Evolutionary conservation across 2,797 vertebrate genomes (phyloP), one percentile per base, ranked within the genome.

Genomic region (Falco peregrinus): DNA sequence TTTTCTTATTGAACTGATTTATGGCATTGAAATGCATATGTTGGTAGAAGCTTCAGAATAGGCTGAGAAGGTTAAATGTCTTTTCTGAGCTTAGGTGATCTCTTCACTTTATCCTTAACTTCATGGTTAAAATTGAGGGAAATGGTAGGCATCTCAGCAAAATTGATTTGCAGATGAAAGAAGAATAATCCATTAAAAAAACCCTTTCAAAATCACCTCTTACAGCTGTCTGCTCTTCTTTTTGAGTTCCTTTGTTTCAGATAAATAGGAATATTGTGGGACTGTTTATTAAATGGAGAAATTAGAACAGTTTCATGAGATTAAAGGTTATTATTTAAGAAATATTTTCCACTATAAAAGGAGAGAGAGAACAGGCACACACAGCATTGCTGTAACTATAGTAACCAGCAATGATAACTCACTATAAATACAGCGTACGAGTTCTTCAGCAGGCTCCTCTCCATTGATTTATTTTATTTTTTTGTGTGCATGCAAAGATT

Each of bases 381-480:
- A 53, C 73, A 82, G 88, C 84, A 91, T 91, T 86, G 70, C 93
- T 90, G 95, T 97, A 94, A 54, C 96, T 97, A 96, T 97, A 96
- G 97, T 79, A 97, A 97, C 96, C 88, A 95, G 93, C 93, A 84
- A 43, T 6, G 79, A 93, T 91, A 94, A 96, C 90, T 96, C 88
- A 81, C 91, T 95, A 54, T 95, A 94, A 97, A 95, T 90, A 93
- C 92, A 94, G 61, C 4, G 60, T 59, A 45, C 29, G 74, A 87
- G 84, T 82, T 94, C 84, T 94, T 87, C 87, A 83, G 28, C 88
- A 90, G 80, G 82, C 87, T 89, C 50, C 48, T 63, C 39, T 88
- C 88, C 74, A 71, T 74, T 87, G 93, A 87, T 96, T 95, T 91
- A 61, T 86, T 95, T 71, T n/a, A 65, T 57, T 37, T 13, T 25